Evolutionary conservation across 2,888 invertebrate species (phyloP), one percentile per base, ranked within the genome.

Genomic region (Xanthia icteritia): DNA sequence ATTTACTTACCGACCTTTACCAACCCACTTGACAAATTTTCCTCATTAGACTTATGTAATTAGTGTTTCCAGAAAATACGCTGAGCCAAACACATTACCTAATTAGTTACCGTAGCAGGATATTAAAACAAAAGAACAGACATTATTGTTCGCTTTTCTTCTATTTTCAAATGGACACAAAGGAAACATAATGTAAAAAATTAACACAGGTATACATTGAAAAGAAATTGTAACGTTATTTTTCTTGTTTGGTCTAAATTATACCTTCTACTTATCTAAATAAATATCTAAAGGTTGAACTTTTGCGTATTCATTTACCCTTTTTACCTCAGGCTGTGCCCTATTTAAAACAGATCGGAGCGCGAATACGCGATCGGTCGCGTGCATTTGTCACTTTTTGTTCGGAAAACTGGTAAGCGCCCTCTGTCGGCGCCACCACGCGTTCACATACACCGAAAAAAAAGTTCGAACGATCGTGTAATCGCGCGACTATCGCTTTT

Each of bases 41-140:
- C 13, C 36, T 45, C 56, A 72, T 79, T 51, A 72, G 13, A 65
- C 23, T 39, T 79, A 20, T 51, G 20, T 20, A 65, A 79, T 79
- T 72, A 72, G 64, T 72, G 9, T 45, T 78, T n/a, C 42, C 42
- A 72, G 64, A 72, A 72, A 72, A 65, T 65, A 51, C 80, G 23
- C 15, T 11, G 72, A 65, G 58, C 15, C 63, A 48, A 71, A 80
- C 36, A 72, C 64, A 51, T 72, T 72, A 58, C 51, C 51, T 51
- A 72, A 78, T 78, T 78, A 58, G 48, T 56, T 79, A 39, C 23
- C 0, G 31, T 45, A 64, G 23, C 36, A 58, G 27, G 36, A 48
- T 54, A 67, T 45, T 67, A 69, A 36, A 63, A 58, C 69, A 61
- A 77, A 51, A 54, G 58, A n/a, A 60, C 13, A 4, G 23, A 58